Percentiles rank a stretch among this genome's conserved stretches.
These are phyloP conservation scores for Palythoa heliodiscus DNA, from an alignment of 92 coral and sea anemone genomes.

Conservation along the genomic window DNA sequence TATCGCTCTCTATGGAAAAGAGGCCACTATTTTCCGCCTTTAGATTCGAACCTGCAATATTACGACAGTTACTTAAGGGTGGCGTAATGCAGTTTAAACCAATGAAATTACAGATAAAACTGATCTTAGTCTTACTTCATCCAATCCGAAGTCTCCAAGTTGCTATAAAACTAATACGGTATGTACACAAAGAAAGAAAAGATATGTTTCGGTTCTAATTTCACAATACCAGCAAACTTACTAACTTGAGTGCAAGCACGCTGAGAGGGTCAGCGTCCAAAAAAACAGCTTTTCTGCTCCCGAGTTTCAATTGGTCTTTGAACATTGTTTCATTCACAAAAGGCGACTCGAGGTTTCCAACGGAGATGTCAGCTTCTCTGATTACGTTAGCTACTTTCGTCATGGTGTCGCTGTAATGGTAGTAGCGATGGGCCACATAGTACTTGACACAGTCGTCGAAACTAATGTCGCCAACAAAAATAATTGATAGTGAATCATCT, in stretches of 20 bases:
- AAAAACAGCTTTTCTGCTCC: background rate
- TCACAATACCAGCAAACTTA: background rate
- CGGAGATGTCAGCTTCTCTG: constrained; percentile 74
- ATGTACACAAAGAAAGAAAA: no score
- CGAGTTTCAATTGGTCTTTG: constrained; percentile 32
- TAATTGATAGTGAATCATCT: constrained; percentile 37
- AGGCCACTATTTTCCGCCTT: no score
- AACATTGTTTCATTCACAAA: constrained; percentile 53
- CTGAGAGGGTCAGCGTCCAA: constrained; percentile 51
- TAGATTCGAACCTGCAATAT: no score
- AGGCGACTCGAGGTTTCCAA: constrained; percentile 85
- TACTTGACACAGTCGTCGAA: constrained; percentile 61
- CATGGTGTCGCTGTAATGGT: constrained; percentile 70
- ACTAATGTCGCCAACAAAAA: constrained; percentile 82
- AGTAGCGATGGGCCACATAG: constrained; percentile 53
- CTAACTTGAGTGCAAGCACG: constrained; percentile 57
- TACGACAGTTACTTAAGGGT: no score
- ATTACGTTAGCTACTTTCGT: constrained; percentile 59
- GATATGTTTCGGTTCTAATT: background rate
- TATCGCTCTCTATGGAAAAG: no score
- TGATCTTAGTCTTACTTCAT: no score
- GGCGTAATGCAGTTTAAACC: no score
- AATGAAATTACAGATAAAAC: no score
- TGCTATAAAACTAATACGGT: no score
- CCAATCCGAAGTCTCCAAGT: no score